phyloP scores from a whole-genome alignment of 2,113 vertebrate genomes.

The Limanda limanda region DNA sequence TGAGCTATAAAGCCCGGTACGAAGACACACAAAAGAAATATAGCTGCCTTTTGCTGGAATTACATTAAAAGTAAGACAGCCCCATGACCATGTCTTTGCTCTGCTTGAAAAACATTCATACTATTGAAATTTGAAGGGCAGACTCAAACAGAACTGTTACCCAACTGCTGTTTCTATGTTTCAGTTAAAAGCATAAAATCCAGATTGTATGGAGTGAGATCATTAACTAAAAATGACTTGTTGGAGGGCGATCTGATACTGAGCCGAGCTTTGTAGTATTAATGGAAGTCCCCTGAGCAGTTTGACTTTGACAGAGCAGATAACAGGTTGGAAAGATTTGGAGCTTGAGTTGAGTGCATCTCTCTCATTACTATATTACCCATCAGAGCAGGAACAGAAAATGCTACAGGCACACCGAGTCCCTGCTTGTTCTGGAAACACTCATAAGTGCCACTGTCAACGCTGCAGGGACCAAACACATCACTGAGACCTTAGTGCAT shows the following conservation, averaged over 20 bases:
- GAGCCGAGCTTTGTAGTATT: constrained; percentile 50
- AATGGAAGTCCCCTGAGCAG: constrained; percentile 48
- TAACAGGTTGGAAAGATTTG: constrained; percentile 42
- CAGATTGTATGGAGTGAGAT: constrained; percentile 24
- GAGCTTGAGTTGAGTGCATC: constrained; percentile 17
- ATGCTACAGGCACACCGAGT: background rate
- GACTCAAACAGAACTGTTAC: constrained; percentile 11
- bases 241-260: constrained; percentile 32
- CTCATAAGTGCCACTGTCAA: background rate
- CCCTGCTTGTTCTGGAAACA: background rate
- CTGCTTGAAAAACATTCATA: constrained; percentile 13
- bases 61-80: constrained; percentile 13
- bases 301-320: constrained; percentile 49
- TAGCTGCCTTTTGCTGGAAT: constrained; percentile 15
- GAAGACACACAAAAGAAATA: constrained; percentile 1
- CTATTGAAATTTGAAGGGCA: constrained; percentile 6
- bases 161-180: background rate
- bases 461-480: background rate
- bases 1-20: background rate
- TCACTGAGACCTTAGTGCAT: background rate
- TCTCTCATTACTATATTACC: constrained; percentile 10
- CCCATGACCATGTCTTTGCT: background rate
- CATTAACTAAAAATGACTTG: constrained; percentile 49
- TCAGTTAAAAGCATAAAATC: constrained; percentile 46
- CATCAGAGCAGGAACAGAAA: constrained; percentile 1